Evolutionary conservation across 2,797 vertebrate species (phyloP), one percentile per base, ranked within the genome.

Genomic region (Ispidina picta): DNA sequence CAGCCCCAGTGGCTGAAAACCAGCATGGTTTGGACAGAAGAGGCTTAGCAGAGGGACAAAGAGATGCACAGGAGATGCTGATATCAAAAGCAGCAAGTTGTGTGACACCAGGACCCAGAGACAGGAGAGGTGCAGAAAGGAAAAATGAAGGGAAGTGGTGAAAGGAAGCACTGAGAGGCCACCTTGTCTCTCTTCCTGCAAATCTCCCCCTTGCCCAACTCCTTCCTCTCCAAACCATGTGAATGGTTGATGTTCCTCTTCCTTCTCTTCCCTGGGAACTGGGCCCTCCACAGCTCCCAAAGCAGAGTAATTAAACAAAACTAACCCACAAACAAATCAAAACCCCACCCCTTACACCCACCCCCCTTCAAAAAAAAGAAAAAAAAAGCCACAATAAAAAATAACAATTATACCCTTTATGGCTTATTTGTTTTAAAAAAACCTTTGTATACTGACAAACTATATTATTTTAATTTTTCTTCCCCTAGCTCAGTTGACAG

Each of bases 221-320:
- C 35, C 66, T 78, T 91, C 91, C 76, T 78, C 59, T 83, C 63
- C 66, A 56, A 90, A 70, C 43, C 1, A 0, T 26, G 46, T 15
- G 10, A 80, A 51, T 7, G 39, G 29, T 33, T 21, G 12, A 23
- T 7, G 29, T 12, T 80, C 33, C 33, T 10, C 48, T 76, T 87
- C 79, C 73, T 80, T 77, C 52, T 89, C 39, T 52, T 85, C 55
- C 70, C 65, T 55, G 46, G 31, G 60, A 88, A 46, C 60, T 59
- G 23, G 25, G 28, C 14, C 11, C 43, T 87, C 52, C 18, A 22
- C 26, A 64, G 17, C 37, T 73, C 63, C 33, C 66, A 60, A 84
- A 33, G 2, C 15, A 55, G 10, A 17, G 44, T 44, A 78, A 82
- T 54, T 28, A 74, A 92, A 46, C 10, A 59, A 88, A 89, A 72